Evolutionary conservation across 1,140 invertebrate species (phyloP).

Genomic region (Drosophila obscura): DNA sequence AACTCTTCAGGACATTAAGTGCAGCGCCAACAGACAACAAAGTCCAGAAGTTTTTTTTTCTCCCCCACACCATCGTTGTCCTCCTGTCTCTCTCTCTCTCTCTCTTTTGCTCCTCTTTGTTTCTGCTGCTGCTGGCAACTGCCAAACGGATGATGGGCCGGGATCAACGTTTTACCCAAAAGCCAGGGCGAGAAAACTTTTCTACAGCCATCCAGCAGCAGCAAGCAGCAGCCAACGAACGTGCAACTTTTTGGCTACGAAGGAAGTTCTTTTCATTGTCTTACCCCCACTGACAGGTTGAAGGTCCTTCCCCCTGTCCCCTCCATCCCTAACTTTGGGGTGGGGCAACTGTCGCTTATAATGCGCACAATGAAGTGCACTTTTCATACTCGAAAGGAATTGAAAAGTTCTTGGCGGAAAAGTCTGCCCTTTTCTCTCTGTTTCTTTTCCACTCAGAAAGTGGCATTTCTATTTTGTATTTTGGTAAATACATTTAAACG

Average conservation of each 20-base stretch:
- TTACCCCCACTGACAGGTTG: slow-evolving; percentile 62
- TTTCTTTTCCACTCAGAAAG: slow-evolving; percentile 18
- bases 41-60: slow-evolving; percentile 41
- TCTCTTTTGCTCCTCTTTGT: neutral
- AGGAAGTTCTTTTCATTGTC: slow-evolving; percentile 73
- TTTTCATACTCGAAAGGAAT: slow-evolving; percentile 74
- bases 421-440: slow-evolving; percentile 2
- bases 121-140: slow-evolving; percentile 19
- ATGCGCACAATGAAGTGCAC: slow-evolving; percentile 82
- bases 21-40: slow-evolving; percentile 72
- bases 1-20: slow-evolving; percentile 76
- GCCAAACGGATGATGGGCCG: slow-evolving; percentile 72
- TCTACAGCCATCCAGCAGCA: slow-evolving; percentile 16
- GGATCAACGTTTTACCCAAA: slow-evolving; percentile 70
- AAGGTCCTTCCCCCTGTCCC: neutral
- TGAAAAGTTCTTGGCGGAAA: slow-evolving; percentile 69
- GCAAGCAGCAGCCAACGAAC: slow-evolving; percentile 13
- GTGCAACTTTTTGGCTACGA: slow-evolving; percentile 57
- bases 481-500: no score
- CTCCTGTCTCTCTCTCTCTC: neutral
- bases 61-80: neutral
- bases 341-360: slow-evolving; percentile 69
- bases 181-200: slow-evolving; percentile 59
- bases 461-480: slow-evolving; percentile 48
- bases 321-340: neutral